Percentiles rank a stretch among this genome's conserved stretches.
phyloP scores from a whole-genome alignment of 2,797 vertebrate species.

The Ctenopoma multispine region DNA sequence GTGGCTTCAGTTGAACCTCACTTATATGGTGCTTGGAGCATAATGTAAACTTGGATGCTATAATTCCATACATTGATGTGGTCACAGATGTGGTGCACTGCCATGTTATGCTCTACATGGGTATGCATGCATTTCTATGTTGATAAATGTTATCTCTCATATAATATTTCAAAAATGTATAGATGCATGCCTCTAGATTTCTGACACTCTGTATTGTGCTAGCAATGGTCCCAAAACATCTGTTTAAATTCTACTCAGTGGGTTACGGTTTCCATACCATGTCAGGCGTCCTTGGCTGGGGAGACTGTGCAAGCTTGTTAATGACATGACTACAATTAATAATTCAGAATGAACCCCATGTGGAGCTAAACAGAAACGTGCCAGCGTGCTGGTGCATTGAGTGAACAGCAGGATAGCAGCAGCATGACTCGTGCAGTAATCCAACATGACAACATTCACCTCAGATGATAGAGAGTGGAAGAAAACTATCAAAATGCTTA shows the following conservation, averaged over 20 bases:
- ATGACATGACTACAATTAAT: constrained; percentile 74
- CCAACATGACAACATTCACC: constrained; percentile 82
- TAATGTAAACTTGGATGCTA: constrained; percentile 1
- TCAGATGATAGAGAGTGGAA: constrained; percentile 79
- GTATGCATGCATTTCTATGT: too few relatives aligned
- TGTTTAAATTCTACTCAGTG: constrained; percentile 61
- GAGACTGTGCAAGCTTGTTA: constrained; percentile 53
- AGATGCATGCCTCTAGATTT: too few relatives aligned
- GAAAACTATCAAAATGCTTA: constrained; percentile 82
- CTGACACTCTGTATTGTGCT: too few relatives aligned
- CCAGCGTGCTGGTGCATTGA: constrained; percentile 34
- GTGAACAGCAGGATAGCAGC: constrained; percentile 54
- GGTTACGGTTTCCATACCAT: constrained; percentile 54
- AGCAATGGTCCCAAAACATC: not conserved
- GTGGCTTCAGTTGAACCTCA: too few relatives aligned
- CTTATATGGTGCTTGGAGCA: too few relatives aligned
- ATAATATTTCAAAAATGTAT: too few relatives aligned
- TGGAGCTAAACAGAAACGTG: constrained; percentile 59
- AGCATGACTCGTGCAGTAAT: constrained; percentile 68
- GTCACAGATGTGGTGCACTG: constrained; percentile 19
- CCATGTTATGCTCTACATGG: not conserved
- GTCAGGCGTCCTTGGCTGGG: constrained; percentile 35
- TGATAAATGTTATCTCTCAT: too few relatives aligned
- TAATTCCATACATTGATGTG: constrained; percentile 23
- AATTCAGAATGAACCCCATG: constrained; percentile 69